A percentile compares a stretch with the other conserved stretches of the same genome.
phyloP scores from a whole-genome alignment of 1,140 invertebrate species.

The Drosophila repletoides region DNA sequence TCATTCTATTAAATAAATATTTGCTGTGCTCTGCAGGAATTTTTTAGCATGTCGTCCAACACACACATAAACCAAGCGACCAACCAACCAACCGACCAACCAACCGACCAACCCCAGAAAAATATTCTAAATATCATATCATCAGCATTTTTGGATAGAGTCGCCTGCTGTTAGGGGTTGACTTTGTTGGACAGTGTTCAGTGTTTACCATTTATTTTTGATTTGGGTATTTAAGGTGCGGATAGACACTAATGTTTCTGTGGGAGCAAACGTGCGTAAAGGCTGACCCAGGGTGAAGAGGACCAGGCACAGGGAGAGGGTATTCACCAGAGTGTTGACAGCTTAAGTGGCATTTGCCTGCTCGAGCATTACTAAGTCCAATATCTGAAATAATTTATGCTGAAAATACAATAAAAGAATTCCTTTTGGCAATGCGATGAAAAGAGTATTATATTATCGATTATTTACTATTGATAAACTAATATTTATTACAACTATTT shows the following conservation, averaged over 20 bases:
- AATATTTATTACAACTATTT: neutral
- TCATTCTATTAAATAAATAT: conserved; percentile 76
- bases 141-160: conserved; percentile 77
- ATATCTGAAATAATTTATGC: conserved; percentile 32
- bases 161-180: conserved; percentile 43
- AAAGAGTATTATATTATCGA: no score
- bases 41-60: conserved; percentile 54
- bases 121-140: conserved; percentile 79
- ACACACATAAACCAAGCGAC: neutral
- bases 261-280: conserved; percentile 57
- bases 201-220: conserved; percentile 81
- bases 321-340: conserved; percentile 61
- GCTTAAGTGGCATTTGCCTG: conserved; percentile 72
- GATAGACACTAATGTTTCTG: conserved; percentile 50
- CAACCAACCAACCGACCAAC: no score
- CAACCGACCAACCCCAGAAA: conserved; percentile 13
- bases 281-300: neutral
- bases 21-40: conserved; percentile 76
- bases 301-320: neutral
- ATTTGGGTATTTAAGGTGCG: conserved; percentile 80
- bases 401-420: neutral
- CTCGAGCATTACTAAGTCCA: conserved; percentile 45
- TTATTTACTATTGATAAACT: no score
- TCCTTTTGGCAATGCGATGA: neutral
- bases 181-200: conserved; percentile 54